Conservation (phyloP, 2,888 invertebrate species). For the Watsonalla binaria region DNA sequence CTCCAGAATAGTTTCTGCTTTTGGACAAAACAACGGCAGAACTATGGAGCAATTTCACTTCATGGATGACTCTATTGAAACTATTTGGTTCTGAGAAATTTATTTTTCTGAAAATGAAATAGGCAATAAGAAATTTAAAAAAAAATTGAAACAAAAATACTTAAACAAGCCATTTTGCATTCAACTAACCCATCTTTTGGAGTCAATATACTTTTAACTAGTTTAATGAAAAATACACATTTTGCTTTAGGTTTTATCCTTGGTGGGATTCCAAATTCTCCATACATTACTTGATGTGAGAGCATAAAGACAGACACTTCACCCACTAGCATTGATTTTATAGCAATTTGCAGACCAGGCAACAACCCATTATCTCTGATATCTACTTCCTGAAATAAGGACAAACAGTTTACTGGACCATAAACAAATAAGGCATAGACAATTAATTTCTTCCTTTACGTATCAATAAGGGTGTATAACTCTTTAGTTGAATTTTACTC, state of each 20-base stretch:
- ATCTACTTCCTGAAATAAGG: conserved; percentile 53
- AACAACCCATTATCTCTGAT: conserved; percentile 66
- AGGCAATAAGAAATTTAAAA: no score
- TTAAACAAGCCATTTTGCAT: neutral
- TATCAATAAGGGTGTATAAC: no score
- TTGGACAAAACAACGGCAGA: conserved; percentile 81
- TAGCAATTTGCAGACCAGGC: conserved; percentile 84
- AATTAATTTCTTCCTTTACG: no score
- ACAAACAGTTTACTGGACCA: neutral
- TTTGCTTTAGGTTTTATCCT: conserved; percentile 86
- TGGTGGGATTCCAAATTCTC: conserved; percentile 86
- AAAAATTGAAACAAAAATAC: no score
- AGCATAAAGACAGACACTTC: conserved; percentile 89
- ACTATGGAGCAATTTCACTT: conserved; percentile 79
- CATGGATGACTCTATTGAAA: conserved; percentile 79
- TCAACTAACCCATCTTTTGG: conserved; percentile 46
- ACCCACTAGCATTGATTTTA: conserved; percentile 87
- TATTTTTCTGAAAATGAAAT: conserved; percentile 41
- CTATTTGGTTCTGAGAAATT: conserved; percentile 76
- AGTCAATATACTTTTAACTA: conserved; percentile 78
- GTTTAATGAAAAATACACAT: conserved; percentile 85
- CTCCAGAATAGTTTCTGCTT: conserved; percentile 64
- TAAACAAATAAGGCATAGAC: no score
- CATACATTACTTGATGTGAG: conserved; percentile 85
- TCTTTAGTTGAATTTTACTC: no score